Base-by-base conservation (phyloP, 2,888 invertebrate species). In the Dicranocentrus wangi region DNA sequence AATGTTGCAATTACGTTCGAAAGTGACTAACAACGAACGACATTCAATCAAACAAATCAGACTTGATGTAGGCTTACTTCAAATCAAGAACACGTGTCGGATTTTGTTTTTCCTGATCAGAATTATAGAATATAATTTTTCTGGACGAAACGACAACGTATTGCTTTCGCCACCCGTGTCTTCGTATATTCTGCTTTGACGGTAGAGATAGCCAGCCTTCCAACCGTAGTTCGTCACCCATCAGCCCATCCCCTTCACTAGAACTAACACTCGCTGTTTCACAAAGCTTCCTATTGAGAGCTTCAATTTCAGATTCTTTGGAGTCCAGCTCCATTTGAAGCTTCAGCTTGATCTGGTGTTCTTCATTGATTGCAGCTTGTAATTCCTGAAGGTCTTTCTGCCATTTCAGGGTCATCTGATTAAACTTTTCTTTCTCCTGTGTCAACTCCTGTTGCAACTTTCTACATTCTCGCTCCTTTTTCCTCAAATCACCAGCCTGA, bases 151-250 rank as follows among this genome's bases (percentile, higher is more conserved):
- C 98, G 58, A 98, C 97, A 58, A 98, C 97, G 89, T 95, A 98
- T 89, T 98, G 97, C 88, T 95, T 95, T 90, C 94, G 95, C 98
- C 98, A 99, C 66, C 98, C 98, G 89, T 97, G 97, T 82, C 96
- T 92, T 85, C 95, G 93, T 86, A 97, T 96, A 89, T 98, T 98
- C 89, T 97, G 96, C 88, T 96, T 97, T 88, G 94, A 95, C 72
- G 98, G 98, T 87, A 98, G 93, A 70, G 96, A 95, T 81, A 99
- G 92, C 97, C 97, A 98, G 77, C 98, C 98, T 89, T 98, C 98
- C 71, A 97, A 90, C 89, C 96, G 96, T 89, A 95, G 93, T 78
- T 89, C 88, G 28, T 89, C 86, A 15, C 78, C 81, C 43, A 81
- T 75, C 43, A 83, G 65, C 25, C 83, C 83, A 60, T 85, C 85